phyloP scores from a whole-genome alignment of 2,797 vertebrate species.

The Semaprochilodus insignis region DNA sequence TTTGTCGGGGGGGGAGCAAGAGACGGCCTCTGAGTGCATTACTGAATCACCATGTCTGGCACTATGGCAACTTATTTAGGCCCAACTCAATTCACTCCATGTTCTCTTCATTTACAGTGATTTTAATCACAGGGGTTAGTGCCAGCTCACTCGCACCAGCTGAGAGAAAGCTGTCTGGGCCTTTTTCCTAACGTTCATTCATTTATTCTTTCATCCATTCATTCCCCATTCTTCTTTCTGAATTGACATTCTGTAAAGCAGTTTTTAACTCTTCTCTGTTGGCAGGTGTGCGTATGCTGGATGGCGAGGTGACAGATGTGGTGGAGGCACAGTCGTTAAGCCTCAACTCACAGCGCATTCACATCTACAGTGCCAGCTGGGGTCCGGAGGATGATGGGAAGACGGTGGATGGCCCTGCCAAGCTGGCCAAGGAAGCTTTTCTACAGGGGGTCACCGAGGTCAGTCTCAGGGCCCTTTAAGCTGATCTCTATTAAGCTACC shows the following conservation, averaged over 20 bases:
- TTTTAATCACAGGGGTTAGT: constrained; percentile 37
- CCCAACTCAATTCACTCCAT: neutral
- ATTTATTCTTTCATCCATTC: constrained; percentile 33
- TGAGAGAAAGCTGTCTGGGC: constrained; percentile 52
- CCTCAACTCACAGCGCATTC: constrained; percentile 92
- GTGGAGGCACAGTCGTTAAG: constrained; percentile 95
- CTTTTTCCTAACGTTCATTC: constrained; percentile 12
- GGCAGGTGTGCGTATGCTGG: constrained; percentile 96
- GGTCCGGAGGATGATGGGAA: constrained; percentile 96
- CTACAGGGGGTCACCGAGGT: constrained; percentile 91
- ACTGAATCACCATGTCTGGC: constrained; percentile 23
- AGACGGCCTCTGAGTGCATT: constrained; percentile 27
- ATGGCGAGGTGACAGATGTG: constrained; percentile 95
- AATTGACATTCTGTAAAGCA: constrained; percentile 23
- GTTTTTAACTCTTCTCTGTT: constrained; percentile 46
- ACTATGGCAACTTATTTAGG: constrained; percentile 23
- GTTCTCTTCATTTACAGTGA: constrained; percentile 18
- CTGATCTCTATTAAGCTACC: constrained; percentile 18
- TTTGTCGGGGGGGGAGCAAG: constrained; percentile 9
- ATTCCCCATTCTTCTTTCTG: constrained; percentile 28
- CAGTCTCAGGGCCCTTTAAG: constrained; percentile 45
- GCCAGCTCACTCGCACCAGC: constrained; percentile 56
- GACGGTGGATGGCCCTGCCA: constrained; percentile 94
- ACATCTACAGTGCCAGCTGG: constrained; percentile 98
- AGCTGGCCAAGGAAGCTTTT: constrained; percentile 93